These are phyloP conservation scores for Bombus waltoni DNA, from an alignment of 1,140 invertebrate species.

Conservation along the genomic window DNA sequence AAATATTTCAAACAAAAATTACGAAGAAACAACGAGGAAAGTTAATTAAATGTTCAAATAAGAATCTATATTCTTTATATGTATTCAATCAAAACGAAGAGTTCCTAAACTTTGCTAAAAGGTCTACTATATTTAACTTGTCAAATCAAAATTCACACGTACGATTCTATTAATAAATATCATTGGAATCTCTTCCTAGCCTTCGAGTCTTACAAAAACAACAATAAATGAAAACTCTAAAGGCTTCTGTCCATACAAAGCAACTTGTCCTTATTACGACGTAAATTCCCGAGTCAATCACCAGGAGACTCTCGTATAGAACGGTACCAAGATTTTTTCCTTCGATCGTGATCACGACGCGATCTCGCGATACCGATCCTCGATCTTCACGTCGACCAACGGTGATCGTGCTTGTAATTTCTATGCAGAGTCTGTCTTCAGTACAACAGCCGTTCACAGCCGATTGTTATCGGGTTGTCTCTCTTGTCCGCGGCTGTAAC, in stretches of 20 bases:
- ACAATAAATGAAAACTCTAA: neutral
- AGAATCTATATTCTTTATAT: too few species aligned
- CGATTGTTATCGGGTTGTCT: constrained; percentile 14
- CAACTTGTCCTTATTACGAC: neutral
- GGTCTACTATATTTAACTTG: too few species aligned
- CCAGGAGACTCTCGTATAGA: neutral
- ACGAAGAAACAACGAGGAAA: too few species aligned
- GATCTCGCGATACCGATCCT: constrained; percentile 20
- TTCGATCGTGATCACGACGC: neutral
- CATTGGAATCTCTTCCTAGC: neutral
- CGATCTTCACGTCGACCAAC: constrained; percentile 9
- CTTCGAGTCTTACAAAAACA: neutral
- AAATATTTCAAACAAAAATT: too few species aligned
- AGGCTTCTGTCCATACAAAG: neutral
- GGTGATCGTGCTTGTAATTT: neutral
- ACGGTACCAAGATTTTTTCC: constrained; percentile 35
- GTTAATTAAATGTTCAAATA: too few species aligned
- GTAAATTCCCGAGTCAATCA: neutral
- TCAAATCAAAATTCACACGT: too few species aligned
- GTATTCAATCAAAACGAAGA: too few species aligned
- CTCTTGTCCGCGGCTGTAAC: neutral
- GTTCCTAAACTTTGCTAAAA: too few species aligned
- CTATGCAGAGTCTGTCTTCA: neutral
- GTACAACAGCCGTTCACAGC: neutral
- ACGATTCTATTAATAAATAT: too few species aligned